Conservation (phyloP, 1,140 invertebrate species). For the Neodiprion pinetum region DNA sequence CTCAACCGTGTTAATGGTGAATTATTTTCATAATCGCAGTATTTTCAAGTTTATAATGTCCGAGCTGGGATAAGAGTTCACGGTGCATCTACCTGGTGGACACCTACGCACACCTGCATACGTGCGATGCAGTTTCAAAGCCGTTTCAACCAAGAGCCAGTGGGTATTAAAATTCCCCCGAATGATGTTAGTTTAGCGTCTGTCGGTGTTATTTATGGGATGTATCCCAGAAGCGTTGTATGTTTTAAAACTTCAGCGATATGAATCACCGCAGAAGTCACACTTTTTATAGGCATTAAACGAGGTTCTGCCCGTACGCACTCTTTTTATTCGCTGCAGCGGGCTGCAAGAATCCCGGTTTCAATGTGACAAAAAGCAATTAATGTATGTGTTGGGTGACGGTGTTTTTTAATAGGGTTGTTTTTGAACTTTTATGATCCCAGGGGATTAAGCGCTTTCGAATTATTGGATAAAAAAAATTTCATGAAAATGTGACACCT, state of each 20-base stretch:
- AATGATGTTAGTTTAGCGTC: constrained; percentile 2
- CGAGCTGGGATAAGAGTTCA: not conserved
- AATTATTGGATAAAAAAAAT: too few species aligned
- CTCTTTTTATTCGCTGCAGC: too few species aligned
- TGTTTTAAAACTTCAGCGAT: not conserved
- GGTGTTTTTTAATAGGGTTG: too few species aligned
- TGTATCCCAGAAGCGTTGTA: not conserved
- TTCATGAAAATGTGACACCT: too few species aligned
- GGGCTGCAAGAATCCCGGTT: not conserved
- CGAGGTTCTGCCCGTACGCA: too few species aligned
- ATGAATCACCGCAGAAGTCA: not conserved
- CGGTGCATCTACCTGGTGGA: too few species aligned
- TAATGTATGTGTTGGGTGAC: too few species aligned
- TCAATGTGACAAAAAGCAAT: not conserved
- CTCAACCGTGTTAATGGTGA: not conserved
- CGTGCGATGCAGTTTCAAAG: not conserved
- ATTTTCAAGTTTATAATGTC: not conserved
- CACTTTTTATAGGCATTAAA: not conserved
- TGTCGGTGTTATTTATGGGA: not conserved
- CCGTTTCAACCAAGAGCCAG: not conserved
- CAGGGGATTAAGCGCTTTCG: too few species aligned
- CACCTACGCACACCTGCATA: too few species aligned
- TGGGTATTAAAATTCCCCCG: not conserved
- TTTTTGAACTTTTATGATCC: too few species aligned
- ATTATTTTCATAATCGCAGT: not conserved